Evolutionary conservation across 2,888 invertebrate genomes (phyloP), one percentile per base, ranked within the genome.

Genomic region (Hipparchia semele): DNA sequence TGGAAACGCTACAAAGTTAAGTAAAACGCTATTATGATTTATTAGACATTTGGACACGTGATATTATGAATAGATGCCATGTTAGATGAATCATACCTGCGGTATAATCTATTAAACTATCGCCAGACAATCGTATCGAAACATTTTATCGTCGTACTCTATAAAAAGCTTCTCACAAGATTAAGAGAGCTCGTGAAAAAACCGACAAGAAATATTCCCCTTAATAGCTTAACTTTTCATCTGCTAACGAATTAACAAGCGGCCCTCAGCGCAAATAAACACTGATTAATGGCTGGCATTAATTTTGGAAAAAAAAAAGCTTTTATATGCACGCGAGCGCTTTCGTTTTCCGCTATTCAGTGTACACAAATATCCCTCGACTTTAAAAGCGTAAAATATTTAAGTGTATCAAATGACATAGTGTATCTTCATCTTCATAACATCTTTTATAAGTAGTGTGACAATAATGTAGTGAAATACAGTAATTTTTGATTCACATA

Each of bases 151-250:
- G 6, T 56, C 62, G 70, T 33, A 23, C 9, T 12, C 3, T 70
- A 6, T 56, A 33, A 70, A 54, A 46, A 2, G 0, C 6, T 7
- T 70, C 75, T 76, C 75, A 83, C 73, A 84, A 85, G 85, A 89
- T 86, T 86, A 86, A 87, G 82, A 81, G 85, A 82, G 81, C 84
- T 83, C 80, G 77, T 79, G 81, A 85, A 88, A 88, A 87, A 87
- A 83, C 82, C 78, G 81, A 77, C 82, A 80, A 82, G 82, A 83
- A 82, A 84, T 83, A 84, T 85, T 83, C 85, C 82, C 83, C 83
- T 86, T 93, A 92, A 94, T 93, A 90, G 91, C 90, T 92, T 92
- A 92, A 94, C 93, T 94, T 94, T 93, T 94, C 92, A 93, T 92
- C 91, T 89, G 87, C 82, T 82, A 84, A 87, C 89, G 90, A 91